Base-by-base conservation (phyloP, 2,888 invertebrate genomes). In the Ichneumoninae sp. region DNA sequence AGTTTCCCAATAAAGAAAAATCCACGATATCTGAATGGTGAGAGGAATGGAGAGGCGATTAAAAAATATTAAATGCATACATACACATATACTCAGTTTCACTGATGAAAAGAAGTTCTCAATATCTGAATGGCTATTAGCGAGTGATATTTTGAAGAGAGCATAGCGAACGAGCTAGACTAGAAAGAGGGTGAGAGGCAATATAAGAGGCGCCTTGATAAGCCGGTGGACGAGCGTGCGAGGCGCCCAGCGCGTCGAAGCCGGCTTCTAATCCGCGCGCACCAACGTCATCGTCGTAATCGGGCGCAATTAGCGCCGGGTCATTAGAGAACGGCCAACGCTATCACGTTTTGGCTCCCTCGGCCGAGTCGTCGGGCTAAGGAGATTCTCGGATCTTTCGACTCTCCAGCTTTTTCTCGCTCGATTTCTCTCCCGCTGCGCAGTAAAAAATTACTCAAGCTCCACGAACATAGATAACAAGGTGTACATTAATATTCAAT, bases 281-380 rank as follows among this genome's bases (percentile, higher is more conserved):
- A 66, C 82, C 47, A 57, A 77, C 82, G 85, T 85, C 81, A 85
- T 86, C 70, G 80, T 26, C 83, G 66, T 70, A 86, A 87, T 84
- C 82, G 77, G 47, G 13, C 50, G 80, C 79, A 87, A 87, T 87
- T 87, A 87, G 82, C 82, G 30, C 33, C 74, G 83, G 78, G 68
- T 87, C 87, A 87, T 87, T 84, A 80, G 52, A 72, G 69, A 80
- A 30, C 69, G 71, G 6, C 65, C 33, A 68, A 68, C 54, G 74
- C 44, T 77, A 68, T 77, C 68, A 44, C 68, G 40, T 66, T 50
- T 66, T 19, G 65, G 36, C 66, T 19, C n/a, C 65, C 33, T 8
- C 50, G 6, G 7, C n/a, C 19, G 10, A 40, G 19, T 16, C 22
- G 13, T 57, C 57, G 57, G 57, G 22, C 26, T 57, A 57, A 57